phyloP scores from a whole-genome alignment of 2,113 vertebrate genomes.

The Spea multiplicata region DNA sequence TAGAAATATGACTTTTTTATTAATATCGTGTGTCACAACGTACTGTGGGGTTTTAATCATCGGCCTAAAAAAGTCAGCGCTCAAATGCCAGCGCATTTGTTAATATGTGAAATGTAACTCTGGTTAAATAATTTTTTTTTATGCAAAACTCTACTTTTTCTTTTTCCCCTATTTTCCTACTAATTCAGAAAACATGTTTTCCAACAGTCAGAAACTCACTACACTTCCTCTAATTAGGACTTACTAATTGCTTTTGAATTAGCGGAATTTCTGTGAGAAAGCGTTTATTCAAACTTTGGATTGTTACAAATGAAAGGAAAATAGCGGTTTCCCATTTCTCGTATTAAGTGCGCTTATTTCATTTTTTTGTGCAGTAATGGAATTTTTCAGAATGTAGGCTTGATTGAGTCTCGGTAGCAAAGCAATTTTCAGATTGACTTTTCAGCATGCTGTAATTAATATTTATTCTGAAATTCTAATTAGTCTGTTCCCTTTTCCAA shows the following conservation, averaged over 20 bases:
- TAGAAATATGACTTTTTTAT: fast-evolving
- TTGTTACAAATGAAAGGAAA: slow-evolving; percentile 28
- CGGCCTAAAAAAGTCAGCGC: neutral
- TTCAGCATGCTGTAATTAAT: slow-evolving; percentile 38
- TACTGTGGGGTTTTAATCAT: slow-evolving; percentile 11
- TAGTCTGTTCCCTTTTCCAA: neutral
- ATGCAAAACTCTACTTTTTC: slow-evolving; percentile 43
- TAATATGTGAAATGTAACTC: slow-evolving; percentile 45
- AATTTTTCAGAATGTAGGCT: slow-evolving; percentile 13
- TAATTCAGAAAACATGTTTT: slow-evolving; percentile 36
- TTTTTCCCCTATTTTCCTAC: neutral
- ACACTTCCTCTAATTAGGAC: slow-evolving; percentile 26
- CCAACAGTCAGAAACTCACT: slow-evolving; percentile 41
- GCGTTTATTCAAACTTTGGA: slow-evolving; percentile 21
- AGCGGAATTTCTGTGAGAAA: slow-evolving; percentile 8
- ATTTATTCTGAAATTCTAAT: slow-evolving; percentile 24
- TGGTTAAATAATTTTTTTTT: slow-evolving; percentile 1
- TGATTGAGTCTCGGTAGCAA: slow-evolving; percentile 32
- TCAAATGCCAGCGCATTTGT: slow-evolving; percentile 38
- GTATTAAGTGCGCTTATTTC: neutral
- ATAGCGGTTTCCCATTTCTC: slow-evolving; percentile 35
- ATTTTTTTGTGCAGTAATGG: slow-evolving; percentile 21
- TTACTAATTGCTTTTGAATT: slow-evolving; percentile 45
- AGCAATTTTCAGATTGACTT: slow-evolving; percentile 41
- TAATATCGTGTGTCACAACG: neutral